Base-by-base conservation (phyloP, 2,888 invertebrate genomes). In the Eurytoma californica region DNA sequence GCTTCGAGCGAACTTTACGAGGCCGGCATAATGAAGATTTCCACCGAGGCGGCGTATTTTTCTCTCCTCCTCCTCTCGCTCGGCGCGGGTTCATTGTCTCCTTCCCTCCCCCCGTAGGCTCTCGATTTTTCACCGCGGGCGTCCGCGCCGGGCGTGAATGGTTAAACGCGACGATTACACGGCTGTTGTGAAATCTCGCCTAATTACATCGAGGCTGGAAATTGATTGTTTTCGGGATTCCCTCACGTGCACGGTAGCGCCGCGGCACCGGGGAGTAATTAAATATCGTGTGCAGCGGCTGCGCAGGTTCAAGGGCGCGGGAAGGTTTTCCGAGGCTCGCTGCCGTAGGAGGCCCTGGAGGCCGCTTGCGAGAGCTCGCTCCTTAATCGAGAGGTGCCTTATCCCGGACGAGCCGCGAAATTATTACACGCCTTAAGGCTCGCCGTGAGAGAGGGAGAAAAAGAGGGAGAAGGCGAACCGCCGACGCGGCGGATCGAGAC, bases 371-470 rank as follows among this genome's bases (percentile, higher is more conserved):
- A 3, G 30, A 16, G 53, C 53, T n/a, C 57, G 79, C 82, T 80
- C 70, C 74, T 83, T 83, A 84, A 83, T 83, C 84, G 82, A 83
- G 82, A 81, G 49, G 66, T 49, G 57, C 47, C 80, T 82, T 84
- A 83, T 83, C 81, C 79, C 83, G 83, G 82, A 80, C 82, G 82
- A 82, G 82, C 82, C 74, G 81, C 81, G 82, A 83, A 82, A 83
- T 84, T 82, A 83, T 83, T 83, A 82, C 24, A 70, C 81, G 83
- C 84, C 81, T 83, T 80, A 9, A 85, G 85, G 86, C 86, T 3
- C 39, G 61, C 53, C 18, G 53, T 28, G 67, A 53, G 28, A 53
- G 24, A 3, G 66, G 18, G 47, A 61, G n/a, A n/a, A 30, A 30
- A 28, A 16, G 28, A 16, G 87, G 86, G 87, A 86, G 39, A 7